A percentile compares a stretch with the other conserved stretches of the same genome.
Evolutionary conservation across 2,888 invertebrate genomes (phyloP).

Genomic region (Chymomyza amoena): DNA sequence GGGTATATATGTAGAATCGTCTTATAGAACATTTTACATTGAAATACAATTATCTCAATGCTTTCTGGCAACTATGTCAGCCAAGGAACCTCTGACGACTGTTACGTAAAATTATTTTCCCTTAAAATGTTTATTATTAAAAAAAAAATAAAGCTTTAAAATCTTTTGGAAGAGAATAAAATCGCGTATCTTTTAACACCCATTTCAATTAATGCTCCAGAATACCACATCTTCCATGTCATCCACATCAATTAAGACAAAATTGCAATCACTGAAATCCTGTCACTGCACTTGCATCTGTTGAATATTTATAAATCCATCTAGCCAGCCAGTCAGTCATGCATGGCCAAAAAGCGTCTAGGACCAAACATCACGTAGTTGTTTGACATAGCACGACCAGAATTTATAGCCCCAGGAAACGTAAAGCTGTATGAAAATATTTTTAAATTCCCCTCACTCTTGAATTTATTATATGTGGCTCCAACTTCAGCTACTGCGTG

Average conservation of each 20-base stretch:
- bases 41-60: too few relatives aligned
- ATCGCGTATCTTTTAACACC: neutral
- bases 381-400: neutral
- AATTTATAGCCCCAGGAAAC: conserved; percentile 42
- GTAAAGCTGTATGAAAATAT: conserved; percentile 34
- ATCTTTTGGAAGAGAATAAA: neutral
- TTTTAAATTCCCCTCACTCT: conserved; percentile 51
- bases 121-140: too few relatives aligned
- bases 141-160: too few relatives aligned
- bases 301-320: conserved; percentile 50
- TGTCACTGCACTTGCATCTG: conserved; percentile 16
- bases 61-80: too few relatives aligned
- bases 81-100: too few relatives aligned
- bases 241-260: conserved; percentile 45
- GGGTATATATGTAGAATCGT: too few relatives aligned
- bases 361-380: conserved; percentile 46
- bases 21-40: too few relatives aligned
- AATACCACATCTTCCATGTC: neutral
- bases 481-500: conserved; percentile 26
- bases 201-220: neutral
- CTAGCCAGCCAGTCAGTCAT: neutral
- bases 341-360: conserved; percentile 11
- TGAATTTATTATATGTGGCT: conserved; percentile 53
- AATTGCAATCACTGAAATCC: conserved; percentile 5
- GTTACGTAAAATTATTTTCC: too few relatives aligned